Evolutionary conservation across 2,797 vertebrate species (phyloP).

Genomic region (Tenualosa thibaudeaui): DNA sequence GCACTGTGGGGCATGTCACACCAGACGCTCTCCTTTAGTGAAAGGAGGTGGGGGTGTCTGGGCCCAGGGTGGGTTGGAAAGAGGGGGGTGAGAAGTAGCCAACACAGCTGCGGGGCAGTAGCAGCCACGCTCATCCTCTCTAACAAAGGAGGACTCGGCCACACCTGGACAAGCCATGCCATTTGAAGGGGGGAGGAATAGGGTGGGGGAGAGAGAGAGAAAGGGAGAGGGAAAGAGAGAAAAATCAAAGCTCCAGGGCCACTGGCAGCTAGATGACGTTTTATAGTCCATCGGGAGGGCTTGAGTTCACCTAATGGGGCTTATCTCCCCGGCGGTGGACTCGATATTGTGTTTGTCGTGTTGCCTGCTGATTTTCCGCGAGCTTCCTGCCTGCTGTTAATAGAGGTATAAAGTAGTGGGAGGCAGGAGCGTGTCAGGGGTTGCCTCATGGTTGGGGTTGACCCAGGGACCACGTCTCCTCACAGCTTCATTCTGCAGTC

Average conservation of each 20-base stretch:
- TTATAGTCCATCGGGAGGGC: slow-evolving; percentile 25
- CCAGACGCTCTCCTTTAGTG: slow-evolving; percentile 22
- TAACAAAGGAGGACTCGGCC: slow-evolving; percentile 39
- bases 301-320: slow-evolving; percentile 33
- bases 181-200: slow-evolving; percentile 37
- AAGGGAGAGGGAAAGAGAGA: slow-evolving; percentile 9
- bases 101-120: slow-evolving; percentile 38
- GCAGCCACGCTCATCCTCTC: slow-evolving; percentile 17
- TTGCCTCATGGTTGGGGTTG: not conserved
- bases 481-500: not conserved
- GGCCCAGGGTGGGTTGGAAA: not conserved
- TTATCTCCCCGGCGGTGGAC: slow-evolving; percentile 23
- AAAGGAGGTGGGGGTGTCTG: slow-evolving; percentile 26
- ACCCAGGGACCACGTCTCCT: not conserved
- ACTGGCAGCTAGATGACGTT: slow-evolving; percentile 25
- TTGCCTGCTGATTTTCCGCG: slow-evolving; percentile 20
- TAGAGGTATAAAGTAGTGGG: slow-evolving; percentile 19
- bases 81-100: not conserved
- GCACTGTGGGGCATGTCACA: slow-evolving; percentile 23
- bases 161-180: slow-evolving; percentile 50
- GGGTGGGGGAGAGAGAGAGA: slow-evolving; percentile 35
- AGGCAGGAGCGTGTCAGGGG: slow-evolving; percentile 6
- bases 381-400: slow-evolving; percentile 18
- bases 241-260: slow-evolving; percentile 32
- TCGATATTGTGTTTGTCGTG: slow-evolving; percentile 25